Conservation (phyloP, 2,888 invertebrate genomes). For the Synergus laeviventris region DNA sequence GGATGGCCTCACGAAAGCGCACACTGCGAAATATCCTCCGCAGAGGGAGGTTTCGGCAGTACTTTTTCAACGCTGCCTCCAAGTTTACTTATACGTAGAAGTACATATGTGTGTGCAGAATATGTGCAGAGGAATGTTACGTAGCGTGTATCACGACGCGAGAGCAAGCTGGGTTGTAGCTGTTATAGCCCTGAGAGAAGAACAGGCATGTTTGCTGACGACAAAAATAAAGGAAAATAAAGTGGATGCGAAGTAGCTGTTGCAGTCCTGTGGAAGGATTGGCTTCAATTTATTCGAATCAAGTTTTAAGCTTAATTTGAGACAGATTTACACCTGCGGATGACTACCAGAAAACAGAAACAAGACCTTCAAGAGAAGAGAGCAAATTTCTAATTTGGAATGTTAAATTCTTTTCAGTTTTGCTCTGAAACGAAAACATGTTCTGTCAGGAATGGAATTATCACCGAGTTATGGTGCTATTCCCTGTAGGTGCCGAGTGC, state of each 20-base stretch:
- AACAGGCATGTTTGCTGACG: background rate
- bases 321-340: background rate
- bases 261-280: constrained; percentile 13
- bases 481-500: background rate
- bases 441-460: background rate
- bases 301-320: constrained; percentile 5
- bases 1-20: constrained; percentile 14
- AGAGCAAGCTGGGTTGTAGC: constrained; percentile 1
- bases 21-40: constrained; percentile 8
- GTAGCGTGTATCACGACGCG: constrained; percentile 14
- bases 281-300: constrained; percentile 30
- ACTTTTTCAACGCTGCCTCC: constrained; percentile 6
- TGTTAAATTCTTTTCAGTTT: background rate
- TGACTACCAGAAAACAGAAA: background rate
- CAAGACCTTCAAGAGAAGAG: background rate
- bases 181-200: constrained; percentile 11
- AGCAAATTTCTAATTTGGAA: background rate
- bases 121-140: constrained; percentile 13
- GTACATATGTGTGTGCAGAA: background rate
- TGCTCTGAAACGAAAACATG: background rate
- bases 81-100: constrained; percentile 4
- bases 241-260: constrained; percentile 17
- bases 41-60: constrained; percentile 22
- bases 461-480: background rate
- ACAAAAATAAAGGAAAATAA: constrained; percentile 7